Base-by-base conservation (phyloP, 1,140 invertebrate genomes). In the Stegodyphus mimosarum region DNA sequence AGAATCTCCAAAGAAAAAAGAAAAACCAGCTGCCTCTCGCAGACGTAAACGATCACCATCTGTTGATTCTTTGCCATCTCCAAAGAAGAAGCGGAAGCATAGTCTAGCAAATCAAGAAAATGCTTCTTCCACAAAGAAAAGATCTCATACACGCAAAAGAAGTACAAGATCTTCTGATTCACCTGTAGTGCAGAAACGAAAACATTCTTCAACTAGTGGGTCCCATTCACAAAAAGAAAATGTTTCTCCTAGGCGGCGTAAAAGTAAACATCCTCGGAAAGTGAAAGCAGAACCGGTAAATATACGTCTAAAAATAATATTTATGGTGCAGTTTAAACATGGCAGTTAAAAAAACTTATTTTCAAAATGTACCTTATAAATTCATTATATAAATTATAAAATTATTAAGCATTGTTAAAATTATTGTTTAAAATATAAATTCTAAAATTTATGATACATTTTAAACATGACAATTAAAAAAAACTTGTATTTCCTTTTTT, bases 181-280 rank as follows among this genome's bases (percentile, higher is more conserved):
- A 4, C 55, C 1, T 60, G 55, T 15, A 10, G 55, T 60, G 15
- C 64, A 67, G 17, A 67, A 67, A 67, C 2, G 17, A n/a, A 67
- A 67, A 67, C 17, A 17, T 67, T 70, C 72, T 13, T 50, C 50
- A 10, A 63, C 69, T 33, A 63, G 67, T 50, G 49, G 53, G 5
- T 17, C 53, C 64, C 64, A 67, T 11, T 71, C 69, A 74, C 81
- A 83, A n/a, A 84, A 84, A 60, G 81, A 84, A 76, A 84, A 84
- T 84, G 81, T 84, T 49, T 76, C 60, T 6, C 81, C 81, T 55
- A 75, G 60, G 48, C 51, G 50, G 5, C 60, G 81, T n/a, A 83
- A 83, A 67, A 71, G 73, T n/a, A 67, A 67, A 67, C 9, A 17
- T 60, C 55, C 55, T 10, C 15, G 55, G 9, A 60, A 15, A 60